Evolutionary conservation across 2,888 invertebrate species (phyloP), one percentile per base, ranked within the genome.

Genomic region (Drosophila mettleri): DNA sequence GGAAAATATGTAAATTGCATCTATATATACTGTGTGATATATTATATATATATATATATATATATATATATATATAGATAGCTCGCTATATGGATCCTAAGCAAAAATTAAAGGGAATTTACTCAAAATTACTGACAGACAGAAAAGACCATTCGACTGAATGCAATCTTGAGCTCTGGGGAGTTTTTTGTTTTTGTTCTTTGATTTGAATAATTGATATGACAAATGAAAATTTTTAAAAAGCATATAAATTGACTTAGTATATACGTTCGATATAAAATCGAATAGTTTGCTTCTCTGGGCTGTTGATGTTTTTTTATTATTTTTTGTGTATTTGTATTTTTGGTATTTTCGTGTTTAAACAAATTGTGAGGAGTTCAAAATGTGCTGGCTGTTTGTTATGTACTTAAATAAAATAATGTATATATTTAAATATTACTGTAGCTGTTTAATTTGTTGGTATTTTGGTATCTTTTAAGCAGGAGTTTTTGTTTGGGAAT

Each of bases 151-250:
- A 52, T 31, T 51, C 33, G 20, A 3, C 14, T 31, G 10, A 34
- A 27, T 29, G 16, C 18, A 22, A 55, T 55, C 36, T 38, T 46
- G 43, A 66, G 51, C 46, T 46, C 20, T 43, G 38, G 16, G 36
- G 16, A 16, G 16, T 36, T 36, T 36, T 36, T 43, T 8, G 29
- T 29, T 29, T 29, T 29, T 29, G 46, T 22, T 33, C 24, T 34
- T 31, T 18, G 39, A 38, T 46, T 60, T 63, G 20, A 27, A 43
- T 46, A 53, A 58, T 74, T 48, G 24, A 54, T 57, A 74, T 75
- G 74, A 67, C 57, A 74, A 74, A 74, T 75, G 45, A 74, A 49
- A 74, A 74, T 63, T 63, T 20, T 60, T 74, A 74, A 74, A 71
- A 74, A 74, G 74, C 74, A 67, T 58, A 60, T 74, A 74, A 69